These are phyloP conservation scores for Nasonia vitripennis DNA, from an alignment of 1,140 invertebrate genomes.

Conservation along the genomic window DNA sequence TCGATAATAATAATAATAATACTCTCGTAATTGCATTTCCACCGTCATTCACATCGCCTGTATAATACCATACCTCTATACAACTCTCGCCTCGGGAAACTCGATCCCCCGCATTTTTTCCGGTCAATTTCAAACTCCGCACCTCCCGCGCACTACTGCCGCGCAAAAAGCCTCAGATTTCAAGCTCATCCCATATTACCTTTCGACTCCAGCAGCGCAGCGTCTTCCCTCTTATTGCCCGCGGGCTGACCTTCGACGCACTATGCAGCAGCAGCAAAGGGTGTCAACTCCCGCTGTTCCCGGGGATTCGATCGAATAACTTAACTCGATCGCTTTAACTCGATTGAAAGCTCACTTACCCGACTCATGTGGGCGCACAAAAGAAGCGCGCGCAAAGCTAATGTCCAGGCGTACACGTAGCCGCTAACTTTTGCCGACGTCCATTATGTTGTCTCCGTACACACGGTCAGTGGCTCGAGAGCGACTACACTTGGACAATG, in stretches of 20 bases:
- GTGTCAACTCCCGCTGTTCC: too few species aligned
- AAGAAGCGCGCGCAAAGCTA: not conserved
- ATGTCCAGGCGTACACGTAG: not conserved
- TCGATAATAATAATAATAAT: too few species aligned
- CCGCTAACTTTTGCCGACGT: conserved; percentile 14
- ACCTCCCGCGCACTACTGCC: too few species aligned
- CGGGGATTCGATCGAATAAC: conserved; percentile 10
- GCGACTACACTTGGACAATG: not conserved
- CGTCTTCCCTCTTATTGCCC: not conserved
- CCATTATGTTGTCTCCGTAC: not conserved
- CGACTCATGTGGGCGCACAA: not conserved
- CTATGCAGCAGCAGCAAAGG: not conserved
- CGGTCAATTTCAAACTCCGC: too few species aligned
- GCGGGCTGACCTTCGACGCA: not conserved
- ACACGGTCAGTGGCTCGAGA: not conserved
- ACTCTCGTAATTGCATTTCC: too few species aligned
- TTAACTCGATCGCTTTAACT: conserved; percentile 26
- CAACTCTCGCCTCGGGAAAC: too few species aligned
- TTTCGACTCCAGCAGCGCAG: not conserved
- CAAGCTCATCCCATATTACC: not conserved
- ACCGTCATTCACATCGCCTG: too few species aligned
- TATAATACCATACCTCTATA: too few species aligned
- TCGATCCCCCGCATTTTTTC: not conserved
- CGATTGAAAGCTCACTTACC: conserved; percentile 5
- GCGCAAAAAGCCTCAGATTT: not conserved